Evolutionary conservation across 2,888 invertebrate species (phyloP).

Genomic region (Drosophila neotestacea): DNA sequence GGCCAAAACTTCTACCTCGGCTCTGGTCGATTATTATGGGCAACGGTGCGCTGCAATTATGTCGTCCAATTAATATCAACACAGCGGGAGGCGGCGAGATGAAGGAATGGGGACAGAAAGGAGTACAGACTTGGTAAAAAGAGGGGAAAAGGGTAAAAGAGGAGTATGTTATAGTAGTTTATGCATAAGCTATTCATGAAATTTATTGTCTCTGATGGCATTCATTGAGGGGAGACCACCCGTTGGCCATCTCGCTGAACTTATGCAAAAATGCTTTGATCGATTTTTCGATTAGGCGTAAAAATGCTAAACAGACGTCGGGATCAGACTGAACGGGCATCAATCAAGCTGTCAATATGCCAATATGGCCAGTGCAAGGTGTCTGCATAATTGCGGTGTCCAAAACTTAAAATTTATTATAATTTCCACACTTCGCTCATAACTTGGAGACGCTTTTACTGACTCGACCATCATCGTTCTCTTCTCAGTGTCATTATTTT

Average conservation of each 20-base stretch:
- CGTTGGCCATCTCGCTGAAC: slow-evolving; percentile 55
- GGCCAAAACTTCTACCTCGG: slow-evolving; percentile 32
- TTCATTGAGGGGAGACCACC: slow-evolving; percentile 59
- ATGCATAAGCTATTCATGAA: slow-evolving; percentile 73
- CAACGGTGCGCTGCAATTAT: slow-evolving; percentile 83
- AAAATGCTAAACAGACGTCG: slow-evolving; percentile 55
- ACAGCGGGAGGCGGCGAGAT: slow-evolving; percentile 71
- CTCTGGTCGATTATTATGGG: slow-evolving; percentile 81
- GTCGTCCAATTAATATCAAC: slow-evolving; percentile 85
- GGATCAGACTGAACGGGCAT: slow-evolving; percentile 44
- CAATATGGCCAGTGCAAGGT: slow-evolving; percentile 67
- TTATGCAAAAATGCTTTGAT: slow-evolving; percentile 55
- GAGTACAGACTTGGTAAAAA: slow-evolving; percentile 1
- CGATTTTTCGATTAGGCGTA: slow-evolving; percentile 58
- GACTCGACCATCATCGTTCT: slow-evolving; percentile 1
- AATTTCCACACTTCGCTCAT: slow-evolving; percentile 73
- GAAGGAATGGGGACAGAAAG: slow-evolving; percentile 11
- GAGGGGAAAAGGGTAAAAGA: background rate
- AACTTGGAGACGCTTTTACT: slow-evolving; percentile 17
- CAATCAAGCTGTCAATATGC: slow-evolving; percentile 77
- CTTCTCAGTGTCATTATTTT: slow-evolving; percentile 63
- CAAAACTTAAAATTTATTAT: slow-evolving; percentile 74
- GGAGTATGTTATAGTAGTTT: slow-evolving; percentile 49
- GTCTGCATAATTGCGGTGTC: slow-evolving; percentile 70
- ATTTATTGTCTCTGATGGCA: slow-evolving; percentile 72